Evolutionary conservation across 1,140 invertebrate species (phyloP).

Genomic region (Meloidogyne exigua): DNA sequence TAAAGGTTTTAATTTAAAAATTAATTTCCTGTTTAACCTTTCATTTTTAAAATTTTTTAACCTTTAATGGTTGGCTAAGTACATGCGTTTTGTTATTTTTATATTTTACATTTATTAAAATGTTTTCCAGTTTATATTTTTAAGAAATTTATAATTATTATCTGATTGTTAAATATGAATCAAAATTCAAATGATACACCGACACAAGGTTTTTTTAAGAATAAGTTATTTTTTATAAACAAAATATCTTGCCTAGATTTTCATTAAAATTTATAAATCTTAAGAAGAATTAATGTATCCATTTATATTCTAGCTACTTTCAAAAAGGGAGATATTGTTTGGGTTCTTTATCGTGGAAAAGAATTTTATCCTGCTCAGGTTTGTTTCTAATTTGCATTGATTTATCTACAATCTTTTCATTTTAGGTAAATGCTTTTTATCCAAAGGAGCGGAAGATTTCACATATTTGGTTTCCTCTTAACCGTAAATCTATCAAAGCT

Average conservation of each 20-base stretch:
- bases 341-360: constrained; percentile 35
- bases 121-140: neutral
- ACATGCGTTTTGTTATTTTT: no score
- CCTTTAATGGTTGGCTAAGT: no score
- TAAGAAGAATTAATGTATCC: neutral
- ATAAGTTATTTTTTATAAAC: no score
- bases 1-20: no score
- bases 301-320: constrained; percentile 29
- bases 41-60: no score
- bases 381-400: neutral
- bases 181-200: neutral
- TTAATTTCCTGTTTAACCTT: no score
- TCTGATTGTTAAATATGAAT: neutral
- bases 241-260: no score
- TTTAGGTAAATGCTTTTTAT: constrained; percentile 33
- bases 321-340: constrained; percentile 38
- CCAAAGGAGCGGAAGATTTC: constrained; percentile 32
- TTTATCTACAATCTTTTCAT: neutral
- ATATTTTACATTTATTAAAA: neutral
- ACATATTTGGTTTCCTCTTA: constrained; percentile 29
- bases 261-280: no score
- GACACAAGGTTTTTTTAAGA: neutral
- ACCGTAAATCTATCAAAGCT: neutral
- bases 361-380: constrained; percentile 34
- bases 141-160: no score